A percentile compares a stretch with the other conserved stretches of the same genome.
Conservation (phyloP, 2,113 vertebrate species). For the Nyctibius bracteatus region DNA sequence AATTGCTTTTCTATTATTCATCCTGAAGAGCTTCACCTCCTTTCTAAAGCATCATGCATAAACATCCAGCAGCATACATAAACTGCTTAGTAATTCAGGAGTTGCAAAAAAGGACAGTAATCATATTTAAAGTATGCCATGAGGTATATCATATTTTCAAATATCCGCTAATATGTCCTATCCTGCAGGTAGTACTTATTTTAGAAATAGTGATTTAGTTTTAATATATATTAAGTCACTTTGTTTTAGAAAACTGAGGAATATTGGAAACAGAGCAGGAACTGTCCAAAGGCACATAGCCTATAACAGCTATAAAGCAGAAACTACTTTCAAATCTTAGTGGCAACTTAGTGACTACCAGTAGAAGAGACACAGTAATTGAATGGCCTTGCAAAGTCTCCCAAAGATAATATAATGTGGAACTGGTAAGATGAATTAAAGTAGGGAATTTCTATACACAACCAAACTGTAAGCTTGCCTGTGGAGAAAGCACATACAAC, state of each 20-base stretch:
- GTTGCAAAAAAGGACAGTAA: neutral
- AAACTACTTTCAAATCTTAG: neutral
- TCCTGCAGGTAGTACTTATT: neutral
- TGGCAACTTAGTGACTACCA: neutral
- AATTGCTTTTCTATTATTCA: neutral
- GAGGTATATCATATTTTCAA: neutral
- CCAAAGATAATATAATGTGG: neutral
- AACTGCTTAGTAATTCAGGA: neutral
- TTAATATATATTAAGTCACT: neutral
- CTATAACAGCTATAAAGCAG: neutral
- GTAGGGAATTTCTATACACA: neutral
- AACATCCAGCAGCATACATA: neutral
- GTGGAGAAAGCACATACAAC: neutral
- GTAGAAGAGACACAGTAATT: neutral
- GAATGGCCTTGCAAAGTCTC: neutral
- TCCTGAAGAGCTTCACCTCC: neutral
- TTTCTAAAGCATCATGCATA: neutral
- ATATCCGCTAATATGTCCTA: neutral
- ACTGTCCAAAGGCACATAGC: neutral
- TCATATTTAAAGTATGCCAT: neutral
- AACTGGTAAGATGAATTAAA: neutral
- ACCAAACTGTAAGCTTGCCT: neutral
- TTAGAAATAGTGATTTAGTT: neutral
- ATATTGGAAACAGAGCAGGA: neutral
- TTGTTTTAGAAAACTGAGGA: neutral